Evolutionary conservation across 1,140 invertebrate species (phyloP), one percentile per base, ranked within the genome.

Genomic region (Atta cephalotes): DNA sequence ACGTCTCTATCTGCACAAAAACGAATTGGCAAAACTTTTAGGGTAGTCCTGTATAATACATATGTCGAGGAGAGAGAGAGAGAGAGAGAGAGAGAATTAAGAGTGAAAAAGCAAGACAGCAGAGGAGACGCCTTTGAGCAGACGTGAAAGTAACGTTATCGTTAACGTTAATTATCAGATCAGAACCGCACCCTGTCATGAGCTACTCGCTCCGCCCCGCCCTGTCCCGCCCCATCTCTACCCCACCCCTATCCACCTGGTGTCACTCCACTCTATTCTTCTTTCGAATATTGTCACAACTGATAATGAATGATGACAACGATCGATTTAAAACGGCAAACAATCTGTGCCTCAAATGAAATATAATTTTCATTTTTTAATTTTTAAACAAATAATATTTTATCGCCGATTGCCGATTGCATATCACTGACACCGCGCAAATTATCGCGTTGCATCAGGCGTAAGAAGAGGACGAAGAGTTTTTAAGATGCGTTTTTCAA

Each of bases 121-220:
- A 35, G 6, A 35, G 35, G 35, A 35, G 35, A 6, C 35, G 35
- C 35, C 35, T 63, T 18, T 28, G 16, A 68, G 65, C 63, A 21
- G 16, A 56, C 3, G 39, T n/a, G 49, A 70, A 31, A 80, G 28
- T 51, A 56, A 39, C 31, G n/a, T 81, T 81, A 82, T 72, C 79
- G 31, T 31, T 31, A 31, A 5, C 31, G 21, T 39, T 82, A 82
- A 79, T 86, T 84, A 87, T 6, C 35, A 35, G 35, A 35, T 89
- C 63, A 81, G 77, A 94, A 95, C 94, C 94, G 94, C 94, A 95
- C 94, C 94, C 94, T 94, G 94, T 94, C n/a, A 9, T 39, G n/a
- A 31, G 18, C 35, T 18, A 3, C 25, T 25, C 25, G 0, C 60
- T 7, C 10, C 94, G n/a, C 56, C 18, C 18, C n/a, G 18, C 31